Conservation (phyloP, 2,113 vertebrate species). For the Gasterosteus nipponicus region DNA sequence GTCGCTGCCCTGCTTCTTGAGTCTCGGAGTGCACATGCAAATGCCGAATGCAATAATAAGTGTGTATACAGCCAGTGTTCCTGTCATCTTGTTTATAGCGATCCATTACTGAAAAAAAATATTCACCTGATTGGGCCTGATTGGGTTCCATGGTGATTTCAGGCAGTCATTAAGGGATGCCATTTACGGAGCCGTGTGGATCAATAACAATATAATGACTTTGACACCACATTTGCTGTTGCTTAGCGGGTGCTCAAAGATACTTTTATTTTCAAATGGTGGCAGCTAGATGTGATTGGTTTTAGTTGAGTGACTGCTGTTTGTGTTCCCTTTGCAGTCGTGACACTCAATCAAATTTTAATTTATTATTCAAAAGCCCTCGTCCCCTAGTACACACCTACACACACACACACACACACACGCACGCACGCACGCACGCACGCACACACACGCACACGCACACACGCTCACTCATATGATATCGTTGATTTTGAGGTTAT, state of each 20-base stretch:
- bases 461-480: background rate
- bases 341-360: constrained; percentile 64
- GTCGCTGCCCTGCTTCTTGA: constrained; percentile 76
- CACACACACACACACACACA: background rate
- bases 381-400: background rate
- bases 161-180: constrained; percentile 63
- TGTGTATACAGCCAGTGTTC: constrained; percentile 81
- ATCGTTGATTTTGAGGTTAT: constrained; percentile 46
- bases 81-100: constrained; percentile 73
- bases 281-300: constrained; percentile 39
- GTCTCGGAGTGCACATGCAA: constrained; percentile 71
- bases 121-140: constrained; percentile 63
- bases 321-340: constrained; percentile 55
- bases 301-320: constrained; percentile 63
- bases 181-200: constrained; percentile 66
- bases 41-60: constrained; percentile 69
- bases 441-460: background rate
- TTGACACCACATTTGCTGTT: constrained; percentile 56
- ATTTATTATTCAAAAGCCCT: constrained; percentile 60
- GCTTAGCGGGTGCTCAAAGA: constrained; percentile 48
- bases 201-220: constrained; percentile 76
- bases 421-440: background rate
- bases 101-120: constrained; percentile 58
- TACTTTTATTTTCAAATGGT: constrained; percentile 55
- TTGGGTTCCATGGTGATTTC: constrained; percentile 71